A percentile compares a stretch with the other conserved stretches of the same genome.
Evolutionary conservation across 2,113 vertebrate genomes (phyloP).

Genomic region (Colistium nudipinnis): DNA sequence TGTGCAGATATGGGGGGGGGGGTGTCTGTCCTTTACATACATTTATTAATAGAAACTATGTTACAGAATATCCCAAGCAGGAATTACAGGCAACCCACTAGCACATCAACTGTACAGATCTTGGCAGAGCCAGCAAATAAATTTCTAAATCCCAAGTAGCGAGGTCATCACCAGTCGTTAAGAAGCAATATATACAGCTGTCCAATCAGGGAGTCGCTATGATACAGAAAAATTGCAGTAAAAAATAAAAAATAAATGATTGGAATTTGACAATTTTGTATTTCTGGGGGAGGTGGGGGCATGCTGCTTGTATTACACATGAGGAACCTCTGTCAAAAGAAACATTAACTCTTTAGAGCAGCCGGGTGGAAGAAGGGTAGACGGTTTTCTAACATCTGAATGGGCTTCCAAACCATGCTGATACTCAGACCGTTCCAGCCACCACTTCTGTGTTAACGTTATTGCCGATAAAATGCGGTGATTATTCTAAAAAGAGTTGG

Average conservation of each 20-base stretch:
- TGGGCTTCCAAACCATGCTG: constrained; percentile 18
- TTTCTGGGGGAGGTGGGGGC: not conserved
- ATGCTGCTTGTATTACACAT: constrained; percentile 70
- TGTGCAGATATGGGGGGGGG: constrained; percentile 51
- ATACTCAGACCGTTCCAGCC: constrained; percentile 5
- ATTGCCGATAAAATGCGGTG: constrained; percentile 52
- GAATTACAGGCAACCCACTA: constrained; percentile 80
- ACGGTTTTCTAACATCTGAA: constrained; percentile 18
- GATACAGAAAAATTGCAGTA: constrained; percentile 65
- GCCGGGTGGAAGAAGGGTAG: constrained; percentile 23
- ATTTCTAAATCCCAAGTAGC: constrained; percentile 65
- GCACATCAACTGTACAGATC: constrained; percentile 79
- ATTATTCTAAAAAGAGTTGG: constrained; percentile 42
- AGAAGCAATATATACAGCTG: constrained; percentile 81
- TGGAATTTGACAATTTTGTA: constrained; percentile 37
- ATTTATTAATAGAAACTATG: constrained; percentile 82
- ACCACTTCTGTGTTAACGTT: constrained; percentile 15
- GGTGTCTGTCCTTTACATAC: constrained; percentile 73
- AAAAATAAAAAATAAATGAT: constrained; percentile 8
- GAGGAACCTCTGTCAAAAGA: constrained; percentile 46
- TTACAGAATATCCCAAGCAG: constrained; percentile 79
- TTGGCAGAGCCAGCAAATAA: constrained; percentile 68
- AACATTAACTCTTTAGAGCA: constrained; percentile 47
- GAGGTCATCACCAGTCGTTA: constrained; percentile 72
- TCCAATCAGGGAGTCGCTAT: constrained; percentile 70